Percentiles rank a stretch among this genome's conserved stretches.
phyloP scores from a whole-genome alignment of 2,113 vertebrate species.

The Motacilla tschutschensis region DNA sequence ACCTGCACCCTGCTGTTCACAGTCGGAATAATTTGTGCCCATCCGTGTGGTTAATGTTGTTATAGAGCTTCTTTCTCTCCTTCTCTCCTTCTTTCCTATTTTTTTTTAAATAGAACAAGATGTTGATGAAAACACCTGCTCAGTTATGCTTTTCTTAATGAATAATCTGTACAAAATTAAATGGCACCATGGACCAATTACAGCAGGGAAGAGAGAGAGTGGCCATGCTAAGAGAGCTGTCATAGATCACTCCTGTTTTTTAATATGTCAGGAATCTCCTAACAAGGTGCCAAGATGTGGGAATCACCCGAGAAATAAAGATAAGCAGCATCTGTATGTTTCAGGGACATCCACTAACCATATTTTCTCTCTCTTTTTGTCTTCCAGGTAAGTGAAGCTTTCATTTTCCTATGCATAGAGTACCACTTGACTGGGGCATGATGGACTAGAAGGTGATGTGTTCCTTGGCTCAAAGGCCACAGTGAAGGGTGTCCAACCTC shows the following conservation, averaged over 20 bases:
- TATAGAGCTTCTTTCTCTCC: background rate
- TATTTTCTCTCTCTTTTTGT: constrained; percentile 1
- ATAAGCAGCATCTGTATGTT: constrained; percentile 8
- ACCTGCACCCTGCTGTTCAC: constrained; percentile 30
- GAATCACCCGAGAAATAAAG: constrained; percentile 10
- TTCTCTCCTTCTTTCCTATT: background rate
- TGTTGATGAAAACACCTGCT: constrained; percentile 71
- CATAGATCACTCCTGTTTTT: constrained; percentile 37
- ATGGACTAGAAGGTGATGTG: background rate
- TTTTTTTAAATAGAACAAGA: constrained; percentile 1
- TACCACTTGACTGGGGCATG: background rate
- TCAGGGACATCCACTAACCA: constrained; percentile 7
- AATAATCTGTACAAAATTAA: constrained; percentile 69
- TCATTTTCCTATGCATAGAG: constrained; percentile 12
- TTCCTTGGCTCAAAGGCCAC: background rate
- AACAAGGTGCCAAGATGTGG: background rate
- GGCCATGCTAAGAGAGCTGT: constrained; percentile 32
- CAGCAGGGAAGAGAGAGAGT: constrained; percentile 16
- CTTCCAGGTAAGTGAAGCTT: constrained; percentile 76
- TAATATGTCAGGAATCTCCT: constrained; percentile 34
- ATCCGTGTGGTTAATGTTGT: constrained; percentile 37
- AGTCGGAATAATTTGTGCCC: constrained; percentile 50
- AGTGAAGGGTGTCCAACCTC: background rate
- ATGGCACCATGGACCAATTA: constrained; percentile 58
- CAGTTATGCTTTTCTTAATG: constrained; percentile 65